phyloP scores from a whole-genome alignment of 2,113 vertebrate species.

The Recurvirostra avosetta region DNA sequence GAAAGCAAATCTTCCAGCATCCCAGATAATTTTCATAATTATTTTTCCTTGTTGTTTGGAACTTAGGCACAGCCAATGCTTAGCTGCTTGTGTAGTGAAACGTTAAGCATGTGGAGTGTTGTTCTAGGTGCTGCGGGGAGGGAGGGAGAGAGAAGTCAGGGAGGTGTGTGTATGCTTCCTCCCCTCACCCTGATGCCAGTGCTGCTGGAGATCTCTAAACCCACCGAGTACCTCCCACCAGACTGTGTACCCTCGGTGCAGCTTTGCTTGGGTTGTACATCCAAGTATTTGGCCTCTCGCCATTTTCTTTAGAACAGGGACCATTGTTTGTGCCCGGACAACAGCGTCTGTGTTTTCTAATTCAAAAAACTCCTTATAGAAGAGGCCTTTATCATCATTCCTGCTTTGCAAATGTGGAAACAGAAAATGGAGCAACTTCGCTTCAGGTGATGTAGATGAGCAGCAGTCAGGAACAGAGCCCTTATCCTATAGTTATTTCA shows the following conservation, averaged over 20 bases:
- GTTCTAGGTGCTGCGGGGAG: neutral
- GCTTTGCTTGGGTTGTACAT: neutral
- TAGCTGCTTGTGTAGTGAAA: neutral
- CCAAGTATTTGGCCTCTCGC: constrained; percentile 5
- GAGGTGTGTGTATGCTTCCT: neutral
- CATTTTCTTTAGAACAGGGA: neutral
- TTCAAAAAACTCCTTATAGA: neutral
- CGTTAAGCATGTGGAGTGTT: accelerated
- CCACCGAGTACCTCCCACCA: neutral
- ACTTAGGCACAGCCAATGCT: neutral
- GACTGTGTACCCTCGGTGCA: neutral
- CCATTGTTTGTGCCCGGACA: constrained; percentile 29
- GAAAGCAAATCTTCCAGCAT: constrained; percentile 16
- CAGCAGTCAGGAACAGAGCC: neutral
- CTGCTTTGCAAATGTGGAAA: neutral
- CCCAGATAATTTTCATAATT: neutral
- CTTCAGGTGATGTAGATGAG: neutral
- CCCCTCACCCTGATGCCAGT: neutral
- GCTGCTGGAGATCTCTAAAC: neutral
- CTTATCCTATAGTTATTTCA: neutral
- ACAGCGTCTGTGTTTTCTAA: constrained; percentile 18
- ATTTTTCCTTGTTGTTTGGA: neutral
- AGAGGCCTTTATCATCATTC: neutral
- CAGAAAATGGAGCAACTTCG: neutral
- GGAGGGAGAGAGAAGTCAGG: neutral